Evolutionary conservation across 2,888 invertebrate species (phyloP).

Genomic region (Pelosia muscerda): DNA sequence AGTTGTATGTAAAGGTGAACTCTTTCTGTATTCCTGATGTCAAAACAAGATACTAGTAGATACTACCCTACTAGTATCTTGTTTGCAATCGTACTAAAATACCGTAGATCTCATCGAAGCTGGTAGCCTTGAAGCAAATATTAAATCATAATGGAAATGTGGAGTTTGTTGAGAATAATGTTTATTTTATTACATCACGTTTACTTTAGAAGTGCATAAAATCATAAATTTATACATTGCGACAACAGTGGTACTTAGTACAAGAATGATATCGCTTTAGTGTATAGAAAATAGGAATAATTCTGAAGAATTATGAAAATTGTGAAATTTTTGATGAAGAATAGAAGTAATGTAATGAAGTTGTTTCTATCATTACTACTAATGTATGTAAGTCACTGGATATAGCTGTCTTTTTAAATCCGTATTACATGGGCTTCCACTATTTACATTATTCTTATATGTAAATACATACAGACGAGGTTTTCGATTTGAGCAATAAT

Average conservation of each 20-base stretch:
- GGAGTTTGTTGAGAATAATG: neutral
- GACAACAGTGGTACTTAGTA: neutral
- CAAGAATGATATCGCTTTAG: too few species aligned
- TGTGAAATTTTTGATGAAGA: neutral
- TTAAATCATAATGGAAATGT: neutral
- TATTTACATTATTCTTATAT: too few species aligned
- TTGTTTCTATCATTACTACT: neutral
- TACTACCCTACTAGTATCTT: too few species aligned
- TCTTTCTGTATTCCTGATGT: too few species aligned
- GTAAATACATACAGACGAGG: too few species aligned
- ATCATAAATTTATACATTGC: neutral
- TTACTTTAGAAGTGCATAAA: neutral
- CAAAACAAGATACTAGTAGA: too few species aligned
- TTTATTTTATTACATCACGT: neutral
- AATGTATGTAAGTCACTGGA: neutral
- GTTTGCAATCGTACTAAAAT: neutral
- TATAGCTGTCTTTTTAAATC: too few species aligned
- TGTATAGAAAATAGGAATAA: neutral
- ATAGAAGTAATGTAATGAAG: neutral
- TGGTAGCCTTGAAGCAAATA: neutral
- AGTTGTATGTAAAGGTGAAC: neutral
- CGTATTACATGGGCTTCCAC: too few species aligned
- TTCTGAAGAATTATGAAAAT: neutral
- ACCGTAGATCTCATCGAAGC: neutral
- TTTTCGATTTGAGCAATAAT: too few species aligned